A percentile compares a stretch with the other conserved stretches of the same genome.
These are phyloP conservation scores for Wiebesia pumilae DNA, from an alignment of 1,140 invertebrate species.

Conservation along the genomic window DNA sequence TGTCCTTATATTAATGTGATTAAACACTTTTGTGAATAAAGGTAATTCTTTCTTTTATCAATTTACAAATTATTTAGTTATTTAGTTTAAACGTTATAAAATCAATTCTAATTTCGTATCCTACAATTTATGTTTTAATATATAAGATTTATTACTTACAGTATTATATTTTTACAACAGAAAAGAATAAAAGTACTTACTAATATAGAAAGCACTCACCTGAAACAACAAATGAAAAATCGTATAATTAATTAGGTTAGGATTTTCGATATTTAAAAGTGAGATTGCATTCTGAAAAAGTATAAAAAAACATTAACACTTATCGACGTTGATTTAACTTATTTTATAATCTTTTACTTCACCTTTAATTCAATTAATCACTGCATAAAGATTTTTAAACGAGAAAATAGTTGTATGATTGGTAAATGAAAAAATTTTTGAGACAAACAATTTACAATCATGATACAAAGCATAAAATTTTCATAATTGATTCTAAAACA, in stretches of 20 bases:
- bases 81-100: neutral
- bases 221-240: constrained; percentile 13
- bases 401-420: no score
- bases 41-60: no score
- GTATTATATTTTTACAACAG: no score
- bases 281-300: neutral
- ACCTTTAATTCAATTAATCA: neutral
- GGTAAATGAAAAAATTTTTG: no score
- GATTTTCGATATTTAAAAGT: neutral
- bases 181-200: constrained; percentile 9
- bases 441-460: no score
- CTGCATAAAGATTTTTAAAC: neutral
- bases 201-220: constrained; percentile 9
- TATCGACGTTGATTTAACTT: no score
- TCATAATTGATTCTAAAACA: no score
- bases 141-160: neutral
- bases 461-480: no score
- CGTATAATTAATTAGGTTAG: neutral
- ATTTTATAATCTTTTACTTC: neutral
- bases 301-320: neutral
- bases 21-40: no score
- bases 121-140: neutral
- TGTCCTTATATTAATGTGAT: no score
- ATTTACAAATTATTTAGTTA: no score
- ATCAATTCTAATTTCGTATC: neutral